Conservation (phyloP, 2,113 vertebrate species). For the Synodontis membranacea region DNA sequence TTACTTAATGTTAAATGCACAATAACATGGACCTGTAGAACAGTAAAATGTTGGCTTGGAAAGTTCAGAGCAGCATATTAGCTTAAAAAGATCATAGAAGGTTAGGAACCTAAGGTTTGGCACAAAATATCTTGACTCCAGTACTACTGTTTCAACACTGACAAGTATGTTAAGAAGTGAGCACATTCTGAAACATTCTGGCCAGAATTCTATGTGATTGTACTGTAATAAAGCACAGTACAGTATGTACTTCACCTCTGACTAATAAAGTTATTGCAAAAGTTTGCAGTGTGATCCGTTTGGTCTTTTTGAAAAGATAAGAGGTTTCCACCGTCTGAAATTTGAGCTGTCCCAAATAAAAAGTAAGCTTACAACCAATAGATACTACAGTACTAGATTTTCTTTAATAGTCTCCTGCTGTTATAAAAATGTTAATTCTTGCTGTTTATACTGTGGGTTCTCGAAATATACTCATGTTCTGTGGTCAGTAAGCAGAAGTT, state of each 20-base stretch:
- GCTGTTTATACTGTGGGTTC: not conserved
- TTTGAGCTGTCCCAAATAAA: not conserved
- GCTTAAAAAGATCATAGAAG: not conserved
- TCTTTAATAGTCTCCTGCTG: not conserved
- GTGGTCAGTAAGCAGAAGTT: not conserved
- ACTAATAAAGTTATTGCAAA: slow-evolving; percentile 21
- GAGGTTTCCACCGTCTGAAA: not conserved
- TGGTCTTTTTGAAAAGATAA: not conserved
- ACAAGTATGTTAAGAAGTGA: not conserved
- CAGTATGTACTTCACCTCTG: not conserved
- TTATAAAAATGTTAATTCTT: not conserved
- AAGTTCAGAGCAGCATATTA: not conserved
- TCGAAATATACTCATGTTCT: not conserved
- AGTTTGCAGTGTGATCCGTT: not conserved
- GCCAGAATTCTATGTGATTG: not conserved
- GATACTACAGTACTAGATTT: not conserved
- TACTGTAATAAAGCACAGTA: not conserved
- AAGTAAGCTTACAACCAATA: not conserved
- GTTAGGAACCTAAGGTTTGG: slow-evolving; percentile 8
- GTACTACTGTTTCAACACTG: not conserved
- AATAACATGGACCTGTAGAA: not conserved
- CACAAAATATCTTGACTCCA: not conserved
- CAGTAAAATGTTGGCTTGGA: not conserved
- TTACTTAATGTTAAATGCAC: not conserved
- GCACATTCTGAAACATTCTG: not conserved